Evolutionary conservation across 2,888 invertebrate species (phyloP), one percentile per base, ranked within the genome.

Genomic region (Sesia bembeciformis): DNA sequence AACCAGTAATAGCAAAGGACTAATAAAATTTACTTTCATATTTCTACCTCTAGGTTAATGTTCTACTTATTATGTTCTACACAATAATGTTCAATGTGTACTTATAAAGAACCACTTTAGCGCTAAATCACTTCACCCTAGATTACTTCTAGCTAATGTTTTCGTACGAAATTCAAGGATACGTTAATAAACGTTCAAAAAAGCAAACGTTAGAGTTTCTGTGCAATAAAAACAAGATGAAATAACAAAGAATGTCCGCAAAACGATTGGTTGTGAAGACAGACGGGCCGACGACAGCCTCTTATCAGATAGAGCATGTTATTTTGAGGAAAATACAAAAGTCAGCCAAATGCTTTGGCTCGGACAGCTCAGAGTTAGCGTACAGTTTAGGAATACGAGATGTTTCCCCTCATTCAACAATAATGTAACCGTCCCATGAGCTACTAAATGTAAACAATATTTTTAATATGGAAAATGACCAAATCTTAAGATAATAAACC

Each of bases 261-360:
- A 74, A 75, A 69, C 81, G 79, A 84, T 84, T 79, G 81, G 79
- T 75, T 75, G 73, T 66, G 70, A 61, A 73, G 73, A 74, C 79
- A 80, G 81, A 81, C 79, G 78, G 80, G 75, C 74, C 78, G 85
- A 78, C 81, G 83, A 84, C 84, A 81, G 72, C 64, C 76, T 71
- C 81, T 83, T 86, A 86, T 85, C 84, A 74, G 84, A 84, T 85
- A 74, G 72, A 74, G 78, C 81, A 81, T 81, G 81, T 81, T 84
- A 83, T 86, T 84, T 79, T 70, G 72, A 67, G 70, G 69, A 76
- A 78, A 80, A 77, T 74, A 77, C 76, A 72, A 76, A 78, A 78
- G 78, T 77, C 76, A 76, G 79, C 78, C 78, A 75, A 81, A 79
- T 74, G 70, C 70, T 70, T 72, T 63, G 70, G 66, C 67, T 68